A percentile compares a stretch with the other conserved stretches of the same genome.
These are phyloP conservation scores for Cryptocheilus praepositus DNA, from an alignment of 2,888 invertebrate species.

Conservation along the genomic window DNA sequence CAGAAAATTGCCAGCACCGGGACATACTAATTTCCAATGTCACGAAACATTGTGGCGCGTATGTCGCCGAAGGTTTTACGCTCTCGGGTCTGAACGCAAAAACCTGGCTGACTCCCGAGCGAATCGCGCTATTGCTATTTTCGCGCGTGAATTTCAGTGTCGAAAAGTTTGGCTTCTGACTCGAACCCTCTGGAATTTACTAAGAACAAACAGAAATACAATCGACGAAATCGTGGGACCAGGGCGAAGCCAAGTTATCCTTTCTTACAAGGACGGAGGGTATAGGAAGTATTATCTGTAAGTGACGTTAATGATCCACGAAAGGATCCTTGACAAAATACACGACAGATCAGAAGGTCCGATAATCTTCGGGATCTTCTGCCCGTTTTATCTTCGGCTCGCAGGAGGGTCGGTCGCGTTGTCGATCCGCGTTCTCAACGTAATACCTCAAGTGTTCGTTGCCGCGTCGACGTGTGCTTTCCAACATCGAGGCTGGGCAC, in stretches of 20 bases:
- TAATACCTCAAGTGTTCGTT: too few relatives aligned
- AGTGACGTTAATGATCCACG: constrained; percentile 1
- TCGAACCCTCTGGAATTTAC: too few relatives aligned
- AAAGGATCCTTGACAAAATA: neutral
- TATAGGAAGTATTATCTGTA: neutral
- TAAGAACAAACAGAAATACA: too few relatives aligned
- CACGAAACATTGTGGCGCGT: constrained; percentile 13
- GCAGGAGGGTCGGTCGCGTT: too few relatives aligned
- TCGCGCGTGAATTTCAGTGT: too few relatives aligned
- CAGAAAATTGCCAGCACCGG: constrained; percentile 44
- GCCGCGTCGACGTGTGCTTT: too few relatives aligned
- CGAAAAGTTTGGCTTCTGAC: too few relatives aligned
- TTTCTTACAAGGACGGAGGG: neutral
- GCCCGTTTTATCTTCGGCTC: neutral
- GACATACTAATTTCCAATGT: constrained; percentile 41
- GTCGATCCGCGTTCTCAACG: too few relatives aligned
- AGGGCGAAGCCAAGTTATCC: too few relatives aligned
- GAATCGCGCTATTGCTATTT: too few relatives aligned
- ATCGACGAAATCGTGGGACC: too few relatives aligned
- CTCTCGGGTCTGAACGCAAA: constrained; percentile 4
- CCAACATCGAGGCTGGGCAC: too few relatives aligned
- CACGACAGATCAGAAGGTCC: neutral
- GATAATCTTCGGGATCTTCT: constrained; percentile 1
- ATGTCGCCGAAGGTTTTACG: neutral
- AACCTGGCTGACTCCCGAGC: constrained; percentile 26